Evolutionary conservation across 2,113 vertebrate genomes (phyloP).

Genomic region (Plotosus lineatus): DNA sequence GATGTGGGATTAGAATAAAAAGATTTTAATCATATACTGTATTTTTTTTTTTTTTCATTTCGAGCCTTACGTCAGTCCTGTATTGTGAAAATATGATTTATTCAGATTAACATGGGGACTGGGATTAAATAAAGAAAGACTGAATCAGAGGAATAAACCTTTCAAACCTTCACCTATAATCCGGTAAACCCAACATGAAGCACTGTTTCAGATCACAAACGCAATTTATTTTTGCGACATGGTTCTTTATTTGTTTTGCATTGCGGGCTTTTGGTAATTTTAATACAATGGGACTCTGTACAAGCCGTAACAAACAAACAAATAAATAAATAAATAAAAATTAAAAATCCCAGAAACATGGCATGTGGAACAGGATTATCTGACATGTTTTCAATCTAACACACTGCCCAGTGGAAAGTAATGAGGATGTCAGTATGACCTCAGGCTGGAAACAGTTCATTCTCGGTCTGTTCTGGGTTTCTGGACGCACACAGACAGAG

Average conservation of each 20-base stretch:
- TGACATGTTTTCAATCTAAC: neutral
- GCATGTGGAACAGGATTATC: neutral
- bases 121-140: constrained; percentile 37
- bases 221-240: constrained; percentile 21
- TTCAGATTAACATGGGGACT: constrained; percentile 31
- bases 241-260: constrained; percentile 8
- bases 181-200: neutral
- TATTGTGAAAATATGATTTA: constrained; percentile 22
- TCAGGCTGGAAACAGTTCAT: constrained; percentile 2
- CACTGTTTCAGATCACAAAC: neutral
- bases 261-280: neutral
- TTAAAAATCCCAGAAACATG: constrained; percentile 1
- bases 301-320: neutral
- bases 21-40: constrained; percentile 28
- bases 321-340: too few species aligned
- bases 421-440: neutral
- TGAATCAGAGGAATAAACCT: constrained; percentile 5
- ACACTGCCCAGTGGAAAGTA: neutral
- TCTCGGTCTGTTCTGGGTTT: neutral
- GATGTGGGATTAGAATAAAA: constrained; percentile 40
- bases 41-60: neutral
- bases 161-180: constrained; percentile 31
- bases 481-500: neutral
- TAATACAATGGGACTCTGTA: neutral
- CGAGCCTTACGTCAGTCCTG: neutral